Conservation (phyloP, 1,140 invertebrate genomes). For the Bradynema listronoti region DNA sequence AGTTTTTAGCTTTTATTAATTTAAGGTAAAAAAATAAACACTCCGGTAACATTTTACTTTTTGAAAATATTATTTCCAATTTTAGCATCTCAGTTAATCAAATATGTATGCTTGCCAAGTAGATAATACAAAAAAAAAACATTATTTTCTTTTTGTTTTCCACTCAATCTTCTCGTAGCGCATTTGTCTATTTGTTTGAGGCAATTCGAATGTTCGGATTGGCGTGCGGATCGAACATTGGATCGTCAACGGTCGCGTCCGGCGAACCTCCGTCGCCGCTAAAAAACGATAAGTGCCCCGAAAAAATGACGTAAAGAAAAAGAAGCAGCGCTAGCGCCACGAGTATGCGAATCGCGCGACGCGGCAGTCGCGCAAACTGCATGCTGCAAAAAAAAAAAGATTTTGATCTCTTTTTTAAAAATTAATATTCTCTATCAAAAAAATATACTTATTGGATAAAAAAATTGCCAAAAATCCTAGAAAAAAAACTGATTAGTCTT, state of each 20-base stretch:
- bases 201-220: conserved; percentile 53
- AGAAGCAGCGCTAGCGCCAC: conserved; percentile 30
- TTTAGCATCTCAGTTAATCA: no score
- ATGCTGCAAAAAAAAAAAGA: conserved; percentile 7
- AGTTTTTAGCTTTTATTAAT: no score
- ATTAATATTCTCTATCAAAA: background rate
- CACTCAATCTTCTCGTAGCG: no score
- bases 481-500: background rate
- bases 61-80: no score
- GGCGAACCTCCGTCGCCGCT: conserved; percentile 8
- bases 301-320: conserved; percentile 31
- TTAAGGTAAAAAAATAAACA: no score
- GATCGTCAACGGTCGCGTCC: conserved; percentile 5
- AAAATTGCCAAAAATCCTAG: background rate
- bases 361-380: conserved; percentile 32
- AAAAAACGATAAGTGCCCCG: conserved; percentile 2
- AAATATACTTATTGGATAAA: conserved; percentile 6
- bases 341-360: conserved; percentile 29
- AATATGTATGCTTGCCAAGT: no score
- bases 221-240: conserved; percentile 51
- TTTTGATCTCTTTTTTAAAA: background rate
- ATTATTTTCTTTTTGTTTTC: no score
- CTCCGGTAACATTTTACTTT: no score
- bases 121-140: no score
- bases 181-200: no score